Evolutionary conservation across 1,140 invertebrate species (phyloP).

Genomic region (Drosophila kohkoa): DNA sequence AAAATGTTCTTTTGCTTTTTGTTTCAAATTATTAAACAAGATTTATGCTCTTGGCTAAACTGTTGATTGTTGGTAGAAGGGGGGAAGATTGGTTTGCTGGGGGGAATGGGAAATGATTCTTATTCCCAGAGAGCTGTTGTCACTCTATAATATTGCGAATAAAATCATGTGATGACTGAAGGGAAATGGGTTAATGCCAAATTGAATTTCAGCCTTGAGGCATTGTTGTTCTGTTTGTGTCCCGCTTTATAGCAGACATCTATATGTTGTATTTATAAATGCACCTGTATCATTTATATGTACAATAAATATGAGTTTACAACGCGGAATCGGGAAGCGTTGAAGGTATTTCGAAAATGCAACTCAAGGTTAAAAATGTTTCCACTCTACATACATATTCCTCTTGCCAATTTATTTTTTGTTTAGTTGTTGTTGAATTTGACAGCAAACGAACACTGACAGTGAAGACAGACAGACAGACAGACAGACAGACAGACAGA

Average conservation of each 20-base stretch:
- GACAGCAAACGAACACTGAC: conserved; percentile 36
- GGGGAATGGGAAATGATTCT: not conserved
- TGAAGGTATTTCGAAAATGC: conserved; percentile 32
- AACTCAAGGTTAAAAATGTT: conserved; percentile 47
- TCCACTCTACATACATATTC: conserved; percentile 12
- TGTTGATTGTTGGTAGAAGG: not conserved
- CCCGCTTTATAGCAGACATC: not conserved
- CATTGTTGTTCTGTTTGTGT: not conserved
- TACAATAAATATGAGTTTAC: conserved; percentile 20
- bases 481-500: conserved; percentile 51
- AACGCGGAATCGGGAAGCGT: conserved; percentile 29
- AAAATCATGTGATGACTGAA: conserved; percentile 53
- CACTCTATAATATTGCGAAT: conserved; percentile 26
- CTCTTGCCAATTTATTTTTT: conserved; percentile 48
- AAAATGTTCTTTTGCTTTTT: conserved; percentile 44
- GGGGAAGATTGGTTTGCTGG: no score
- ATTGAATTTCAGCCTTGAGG: conserved; percentile 29
- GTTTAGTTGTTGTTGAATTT: conserved; percentile 22
- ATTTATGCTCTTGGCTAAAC: conserved; percentile 55
- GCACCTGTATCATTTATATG: conserved; percentile 7
- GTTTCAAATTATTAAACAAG: conserved; percentile 18
- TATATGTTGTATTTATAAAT: not conserved
- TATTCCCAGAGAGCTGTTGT: conserved; percentile 33
- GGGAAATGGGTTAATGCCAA: conserved; percentile 68
- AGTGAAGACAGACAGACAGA: conserved; percentile 19